Evolutionary conservation across 1,140 invertebrate species (phyloP).

Genomic region (Drosophila sturtevanti): DNA sequence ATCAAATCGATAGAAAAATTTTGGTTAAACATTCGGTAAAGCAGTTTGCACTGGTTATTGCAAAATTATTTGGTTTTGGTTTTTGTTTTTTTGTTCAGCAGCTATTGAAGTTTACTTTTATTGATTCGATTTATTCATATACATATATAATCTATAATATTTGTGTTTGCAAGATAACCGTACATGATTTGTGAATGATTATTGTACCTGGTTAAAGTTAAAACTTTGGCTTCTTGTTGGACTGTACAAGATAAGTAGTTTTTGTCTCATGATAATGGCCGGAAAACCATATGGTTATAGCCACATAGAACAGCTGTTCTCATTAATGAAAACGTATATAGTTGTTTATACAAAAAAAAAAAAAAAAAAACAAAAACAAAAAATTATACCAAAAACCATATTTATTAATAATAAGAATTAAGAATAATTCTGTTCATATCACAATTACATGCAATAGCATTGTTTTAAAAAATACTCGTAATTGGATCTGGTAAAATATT

Average conservation of each 20-base stretch:
- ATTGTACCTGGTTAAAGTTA: slow-evolving; percentile 16
- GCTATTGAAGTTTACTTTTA: not conserved
- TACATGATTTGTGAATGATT: slow-evolving; percentile 8
- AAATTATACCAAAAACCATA: not conserved
- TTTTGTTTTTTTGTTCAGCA: not conserved
- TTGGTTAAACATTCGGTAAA: not conserved
- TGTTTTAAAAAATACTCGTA: not conserved
- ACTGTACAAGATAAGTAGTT: not conserved
- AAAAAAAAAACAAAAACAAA: too few species aligned
- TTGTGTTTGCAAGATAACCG: not conserved
- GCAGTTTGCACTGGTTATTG: slow-evolving; percentile 9
- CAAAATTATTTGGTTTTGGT: not conserved
- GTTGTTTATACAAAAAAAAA: not conserved
- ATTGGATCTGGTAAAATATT: not conserved
- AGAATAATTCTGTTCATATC: not conserved
- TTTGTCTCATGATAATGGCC: not conserved
- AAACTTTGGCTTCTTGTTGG: not conserved
- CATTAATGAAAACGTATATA: not conserved
- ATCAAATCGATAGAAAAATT: slow-evolving; percentile 10
- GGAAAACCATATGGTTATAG: not conserved
- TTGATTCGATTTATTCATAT: not conserved
- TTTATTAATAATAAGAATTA: not conserved
- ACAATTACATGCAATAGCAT: not conserved
- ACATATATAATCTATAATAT: not conserved
- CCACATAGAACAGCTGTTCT: not conserved